phyloP scores from a whole-genome alignment of 2,113 vertebrate genomes.

The Synchiropus splendidus region DNA sequence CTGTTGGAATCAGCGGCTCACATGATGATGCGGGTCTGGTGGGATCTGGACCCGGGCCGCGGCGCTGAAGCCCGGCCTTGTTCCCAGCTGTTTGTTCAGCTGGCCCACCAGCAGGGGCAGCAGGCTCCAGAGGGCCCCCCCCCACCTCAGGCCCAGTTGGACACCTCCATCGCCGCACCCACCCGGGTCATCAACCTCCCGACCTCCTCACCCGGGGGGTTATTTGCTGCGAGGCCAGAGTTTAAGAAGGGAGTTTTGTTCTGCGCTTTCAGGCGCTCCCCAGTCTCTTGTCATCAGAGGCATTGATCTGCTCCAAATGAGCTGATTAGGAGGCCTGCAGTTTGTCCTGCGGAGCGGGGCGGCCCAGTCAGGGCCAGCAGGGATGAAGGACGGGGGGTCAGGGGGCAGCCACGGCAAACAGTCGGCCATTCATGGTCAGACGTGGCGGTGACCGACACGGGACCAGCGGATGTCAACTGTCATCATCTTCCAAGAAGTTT shows the following conservation, averaged over 20 bases:
- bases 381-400: constrained; percentile 39
- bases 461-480: constrained; percentile 29
- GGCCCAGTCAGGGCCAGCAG: constrained; percentile 13
- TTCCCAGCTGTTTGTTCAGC: constrained; percentile 70
- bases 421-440: constrained; percentile 44
- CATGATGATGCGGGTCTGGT: too few relatives aligned
- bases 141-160: constrained; percentile 30
- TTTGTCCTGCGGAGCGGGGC: constrained; percentile 54
- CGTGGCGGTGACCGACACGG: constrained; percentile 46
- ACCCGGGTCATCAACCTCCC: constrained; percentile 54
- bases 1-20: too few relatives aligned
- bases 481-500: constrained; percentile 15
- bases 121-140: constrained; percentile 28
- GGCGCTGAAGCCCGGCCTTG: constrained; percentile 55
- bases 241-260: constrained; percentile 66
- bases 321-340: constrained; percentile 61
- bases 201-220: constrained; percentile 50
- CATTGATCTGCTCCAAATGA: constrained; percentile 64
- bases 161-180: constrained; percentile 53
- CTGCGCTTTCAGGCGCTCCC: constrained; percentile 27
- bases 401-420: constrained; percentile 38
- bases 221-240: constrained; percentile 59
- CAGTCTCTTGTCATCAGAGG: constrained; percentile 53
- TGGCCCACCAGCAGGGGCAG: constrained; percentile 59
- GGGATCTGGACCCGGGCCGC: constrained; percentile 26